Base-by-base conservation (phyloP, 2,888 invertebrate genomes). In the Didymodactylos carnosus region DNA sequence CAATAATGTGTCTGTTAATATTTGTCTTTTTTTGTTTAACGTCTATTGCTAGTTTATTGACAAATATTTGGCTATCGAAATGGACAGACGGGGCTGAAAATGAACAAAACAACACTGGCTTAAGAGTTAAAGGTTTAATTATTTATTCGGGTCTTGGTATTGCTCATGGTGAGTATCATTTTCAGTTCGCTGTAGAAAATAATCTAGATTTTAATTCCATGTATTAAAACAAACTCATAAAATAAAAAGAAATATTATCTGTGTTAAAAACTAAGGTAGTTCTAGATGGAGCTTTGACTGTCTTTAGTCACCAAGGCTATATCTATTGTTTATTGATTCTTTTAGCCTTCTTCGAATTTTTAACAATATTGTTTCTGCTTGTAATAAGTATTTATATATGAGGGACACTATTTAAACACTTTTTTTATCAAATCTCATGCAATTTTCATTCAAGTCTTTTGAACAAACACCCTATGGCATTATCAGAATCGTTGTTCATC, bases 401-500 rank as follows among this genome's bases (percentile, higher is more conserved):
- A 8, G 25, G 51, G 23, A 73, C 27, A 35, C 27, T 73, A 49
- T 43, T 43, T 39, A 39, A 51, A 14, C 27, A 27, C 35, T 70
- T 73, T 69, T 25, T 73, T 7, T 1, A 35, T 39, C n/a, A n/a
- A 70, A 46, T 39, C n/a, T 70, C 19, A 27, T 73, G 23, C 51
- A 39, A 14, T 41, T 53, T 41, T 16, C 73, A 14, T 70, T 73
- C 41, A 46, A 43, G 13, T 75, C 53, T 40, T 73, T 73, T 71
- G 73, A 73, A 53, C 49, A 71, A 16, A 73, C 73, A 19, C 79
- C 79, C 7, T 77, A 77, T 27, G 79, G 79, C 19, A 72, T 79
- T n/a, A 78, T 79, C n/a, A 72, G 79, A 79, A 79, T 75, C 74
- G 76, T 75, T 79, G 75, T 73, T 73, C 75, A 25, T 72, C 72